Conservation (phyloP, 2,888 invertebrate species). For the Cybosia mesomella region DNA sequence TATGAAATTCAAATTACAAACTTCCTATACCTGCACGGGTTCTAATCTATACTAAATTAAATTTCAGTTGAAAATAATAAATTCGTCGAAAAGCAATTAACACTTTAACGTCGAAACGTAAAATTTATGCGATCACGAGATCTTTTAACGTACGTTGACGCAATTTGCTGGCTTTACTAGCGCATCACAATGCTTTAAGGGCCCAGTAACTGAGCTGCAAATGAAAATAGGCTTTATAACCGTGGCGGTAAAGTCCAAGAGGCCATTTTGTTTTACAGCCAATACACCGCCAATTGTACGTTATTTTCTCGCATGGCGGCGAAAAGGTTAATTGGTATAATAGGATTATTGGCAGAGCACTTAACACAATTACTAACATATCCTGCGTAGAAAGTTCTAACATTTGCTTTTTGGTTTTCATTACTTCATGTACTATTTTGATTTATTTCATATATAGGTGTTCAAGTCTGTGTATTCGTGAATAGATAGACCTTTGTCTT, state of each 20-base stretch:
- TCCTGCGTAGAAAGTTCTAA: not conserved
- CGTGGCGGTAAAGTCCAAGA: constrained; percentile 63
- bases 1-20: no score
- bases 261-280: constrained; percentile 65
- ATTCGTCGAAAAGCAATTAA: not conserved
- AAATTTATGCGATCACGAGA: constrained; percentile 33
- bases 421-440: not conserved
- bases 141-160: constrained; percentile 41
- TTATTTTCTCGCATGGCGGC: constrained; percentile 28
- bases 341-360: constrained; percentile 17
- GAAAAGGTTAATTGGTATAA: constrained; percentile 43
- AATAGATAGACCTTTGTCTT: no score
- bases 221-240: constrained; percentile 69
- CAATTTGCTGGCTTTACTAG: constrained; percentile 63
- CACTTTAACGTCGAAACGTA: constrained; percentile 16
- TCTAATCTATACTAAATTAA: not conserved
- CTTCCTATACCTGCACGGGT: no score
- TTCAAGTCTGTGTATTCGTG: no score
- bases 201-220: constrained; percentile 42
- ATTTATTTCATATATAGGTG: no score
- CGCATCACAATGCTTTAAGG: constrained; percentile 49
- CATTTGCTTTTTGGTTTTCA: not conserved
- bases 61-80: not conserved
- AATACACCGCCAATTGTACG: constrained; percentile 49
- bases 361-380: constrained; percentile 26